A percentile compares a stretch with the other conserved stretches of the same genome.
Conservation (phyloP, 2,113 vertebrate genomes). For the Speoplatyrhinus poulsoni region DNA sequence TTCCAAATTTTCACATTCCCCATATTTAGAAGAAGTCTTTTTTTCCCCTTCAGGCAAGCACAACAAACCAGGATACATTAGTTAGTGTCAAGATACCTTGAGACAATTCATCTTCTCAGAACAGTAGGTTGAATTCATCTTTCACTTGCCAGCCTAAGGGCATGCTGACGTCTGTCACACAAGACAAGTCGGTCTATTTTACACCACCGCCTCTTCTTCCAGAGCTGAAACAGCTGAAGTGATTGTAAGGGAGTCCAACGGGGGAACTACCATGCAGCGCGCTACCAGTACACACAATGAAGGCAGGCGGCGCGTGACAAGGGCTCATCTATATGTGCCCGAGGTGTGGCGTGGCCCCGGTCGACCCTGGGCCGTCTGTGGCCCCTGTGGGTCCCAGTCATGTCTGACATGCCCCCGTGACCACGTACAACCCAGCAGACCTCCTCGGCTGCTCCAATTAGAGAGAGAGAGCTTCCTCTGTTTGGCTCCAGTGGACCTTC, state of each 20-base stretch:
- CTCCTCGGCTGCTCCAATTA: conserved; percentile 18
- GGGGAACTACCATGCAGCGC: conserved; percentile 8
- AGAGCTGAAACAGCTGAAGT: conserved; percentile 48
- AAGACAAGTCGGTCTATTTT: conserved; percentile 35
- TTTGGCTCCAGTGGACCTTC: background rate
- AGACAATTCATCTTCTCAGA: conserved; percentile 15
- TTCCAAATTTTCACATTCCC: conserved; percentile 5
- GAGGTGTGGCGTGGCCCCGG: conserved; percentile 42
- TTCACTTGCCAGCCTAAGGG: conserved; percentile 30
- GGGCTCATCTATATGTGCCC: conserved; percentile 36
- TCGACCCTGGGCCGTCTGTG: conserved; percentile 40
- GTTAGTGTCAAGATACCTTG: conserved; percentile 39
- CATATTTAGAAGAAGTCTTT: conserved; percentile 13
- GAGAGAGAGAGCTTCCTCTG: conserved; percentile 5
- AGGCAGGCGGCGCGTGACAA: conserved; percentile 29
- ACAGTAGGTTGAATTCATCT: conserved; percentile 38
- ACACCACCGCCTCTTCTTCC: conserved; percentile 4
- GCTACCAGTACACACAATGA: conserved; percentile 28
- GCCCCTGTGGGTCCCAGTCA: conserved; percentile 18
- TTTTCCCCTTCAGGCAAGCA: conserved; percentile 5
- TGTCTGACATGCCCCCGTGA: conserved; percentile 1
- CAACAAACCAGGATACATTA: conserved; percentile 36
- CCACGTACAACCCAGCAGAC: conserved; percentile 21
- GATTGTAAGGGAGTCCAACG: conserved; percentile 24
- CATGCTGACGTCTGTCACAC: conserved; percentile 27